Base-by-base conservation (phyloP, 2,797 vertebrate genomes). In the Calcarius lapponicus region DNA sequence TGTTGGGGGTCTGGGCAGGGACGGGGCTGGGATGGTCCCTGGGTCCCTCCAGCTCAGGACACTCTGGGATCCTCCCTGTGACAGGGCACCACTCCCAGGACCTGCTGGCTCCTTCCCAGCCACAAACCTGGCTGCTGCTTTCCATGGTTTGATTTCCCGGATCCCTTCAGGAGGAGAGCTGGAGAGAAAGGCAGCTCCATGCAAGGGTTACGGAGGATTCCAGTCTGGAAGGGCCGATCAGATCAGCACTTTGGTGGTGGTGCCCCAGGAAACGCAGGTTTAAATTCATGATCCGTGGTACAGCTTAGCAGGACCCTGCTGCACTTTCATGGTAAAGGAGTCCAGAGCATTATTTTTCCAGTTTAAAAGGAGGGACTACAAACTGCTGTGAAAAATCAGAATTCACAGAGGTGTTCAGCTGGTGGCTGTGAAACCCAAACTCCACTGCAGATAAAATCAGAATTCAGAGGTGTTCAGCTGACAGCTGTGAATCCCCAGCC, bases 281-380 rank as follows among this genome's bases (percentile, higher is more conserved):
- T 34, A 14, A 62, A 15, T 32, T 5, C n/a, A 24, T 8, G 31
- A 14, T 18, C 50, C 62, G 3, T 4, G 40, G 3, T 6, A 4
- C 2, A 57, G 70, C 42, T 51, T 5, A 7, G 14, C 40, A 47
- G 48, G 17, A 10, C 40, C 34, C 43, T 38, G 47, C 70, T 58
- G 47, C 6, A 43, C 29, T 4, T 38, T 5, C 38, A 22, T 25
- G 28, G 17, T 3, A 7, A 22, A 56, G 36, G 78, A 29, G 25
- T 5, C 8, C 6, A 5, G 38, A 60, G 9, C 3, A 4, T 5
- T 7, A 8, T 20, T 60, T 50, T 8, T 51, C 28, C 7, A 3
- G 12, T 42, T 47, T n/a, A 47, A 40, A 56, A 60, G 40, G 36
- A 62, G 28, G 16, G 14, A 9, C 15, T n/a, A 3, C 31, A 43